These are phyloP conservation scores for Hemicordylus capensis DNA, from an alignment of 2,113 vertebrate species.

Conservation along the genomic window DNA sequence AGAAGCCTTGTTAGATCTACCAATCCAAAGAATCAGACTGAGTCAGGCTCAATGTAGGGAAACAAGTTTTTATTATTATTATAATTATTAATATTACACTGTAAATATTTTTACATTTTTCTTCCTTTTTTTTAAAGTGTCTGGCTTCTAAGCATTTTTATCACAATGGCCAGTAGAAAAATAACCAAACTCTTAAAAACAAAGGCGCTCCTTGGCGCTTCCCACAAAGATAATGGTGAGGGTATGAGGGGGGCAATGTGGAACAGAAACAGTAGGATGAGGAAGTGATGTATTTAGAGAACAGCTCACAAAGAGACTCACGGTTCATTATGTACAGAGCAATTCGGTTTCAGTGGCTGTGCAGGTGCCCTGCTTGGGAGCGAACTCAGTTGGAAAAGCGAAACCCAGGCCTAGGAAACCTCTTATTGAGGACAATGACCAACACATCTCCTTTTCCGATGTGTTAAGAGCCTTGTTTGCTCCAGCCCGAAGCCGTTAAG, in stretches of 20 bases:
- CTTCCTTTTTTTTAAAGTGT: not conserved
- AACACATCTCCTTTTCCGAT: not conserved
- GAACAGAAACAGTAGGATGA: not conserved
- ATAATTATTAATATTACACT: constrained; percentile 30
- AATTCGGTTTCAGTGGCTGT: not conserved
- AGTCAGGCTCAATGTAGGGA: constrained; percentile 20
- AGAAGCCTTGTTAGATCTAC: not conserved
- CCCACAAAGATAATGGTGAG: not conserved
- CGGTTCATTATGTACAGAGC: constrained; percentile 15
- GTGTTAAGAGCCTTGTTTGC: not conserved
- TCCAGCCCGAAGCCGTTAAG: not conserved
- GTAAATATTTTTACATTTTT: constrained; percentile 17
- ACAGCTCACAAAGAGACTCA: constrained; percentile 11
- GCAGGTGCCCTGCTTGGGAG: not conserved
- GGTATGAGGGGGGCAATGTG: not conserved
- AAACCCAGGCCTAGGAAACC: not conserved
- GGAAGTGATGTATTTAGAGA: not conserved
- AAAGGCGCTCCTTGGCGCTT: not conserved
- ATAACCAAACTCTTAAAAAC: constrained; percentile 26
- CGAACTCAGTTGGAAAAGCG: not conserved
- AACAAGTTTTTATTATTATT: constrained; percentile 16
- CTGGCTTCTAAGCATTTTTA: constrained; percentile 26
- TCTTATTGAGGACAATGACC: not conserved
- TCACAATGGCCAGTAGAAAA: constrained; percentile 37
- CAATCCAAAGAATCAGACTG: not conserved